These are phyloP conservation scores for Rhinella marina DNA, from an alignment of 2,797 vertebrate genomes.

Conservation along the genomic window DNA sequence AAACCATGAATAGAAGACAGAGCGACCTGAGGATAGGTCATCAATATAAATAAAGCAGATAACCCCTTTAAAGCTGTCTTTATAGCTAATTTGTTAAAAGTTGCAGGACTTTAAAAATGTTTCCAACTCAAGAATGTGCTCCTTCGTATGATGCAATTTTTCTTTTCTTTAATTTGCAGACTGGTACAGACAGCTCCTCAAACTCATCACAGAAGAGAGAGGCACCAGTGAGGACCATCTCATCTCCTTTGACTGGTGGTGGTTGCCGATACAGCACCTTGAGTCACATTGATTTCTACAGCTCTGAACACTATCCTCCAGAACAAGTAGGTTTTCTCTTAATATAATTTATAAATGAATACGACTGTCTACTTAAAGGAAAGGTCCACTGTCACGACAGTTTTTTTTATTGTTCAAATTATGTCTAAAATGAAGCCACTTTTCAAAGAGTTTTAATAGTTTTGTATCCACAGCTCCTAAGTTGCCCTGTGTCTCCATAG, in stretches of 20 bases:
- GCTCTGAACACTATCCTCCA: conserved; percentile 87
- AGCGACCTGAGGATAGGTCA: too few relatives aligned
- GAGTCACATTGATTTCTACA: conserved; percentile 85
- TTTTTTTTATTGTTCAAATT: too few relatives aligned
- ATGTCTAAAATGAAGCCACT: neutral
- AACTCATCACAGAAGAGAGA: conserved; percentile 87
- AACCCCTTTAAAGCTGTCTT: neutral
- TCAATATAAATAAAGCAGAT: too few relatives aligned
- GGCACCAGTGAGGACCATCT: conserved; percentile 83
- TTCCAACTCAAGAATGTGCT: neutral
- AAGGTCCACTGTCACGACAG: too few relatives aligned
- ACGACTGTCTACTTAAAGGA: too few relatives aligned
- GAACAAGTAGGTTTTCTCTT: conserved; percentile 83
- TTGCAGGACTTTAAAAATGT: neutral
- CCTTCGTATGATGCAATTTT: neutral
- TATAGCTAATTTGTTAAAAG: neutral
- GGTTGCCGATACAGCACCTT: conserved; percentile 87
- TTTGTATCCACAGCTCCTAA: too few relatives aligned
- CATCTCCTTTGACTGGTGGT: conserved; percentile 88
- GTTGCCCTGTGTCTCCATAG: neutral
- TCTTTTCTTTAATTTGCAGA: conserved; percentile 74
- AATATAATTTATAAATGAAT: too few relatives aligned
- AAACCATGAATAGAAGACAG: too few relatives aligned
- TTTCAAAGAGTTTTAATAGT: neutral
- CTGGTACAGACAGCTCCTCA: conserved; percentile 95